Evolutionary conservation across 2,797 vertebrate species (phyloP), one percentile per base, ranked within the genome.

Genomic region (Schizopygopsis pylzovi): DNA sequence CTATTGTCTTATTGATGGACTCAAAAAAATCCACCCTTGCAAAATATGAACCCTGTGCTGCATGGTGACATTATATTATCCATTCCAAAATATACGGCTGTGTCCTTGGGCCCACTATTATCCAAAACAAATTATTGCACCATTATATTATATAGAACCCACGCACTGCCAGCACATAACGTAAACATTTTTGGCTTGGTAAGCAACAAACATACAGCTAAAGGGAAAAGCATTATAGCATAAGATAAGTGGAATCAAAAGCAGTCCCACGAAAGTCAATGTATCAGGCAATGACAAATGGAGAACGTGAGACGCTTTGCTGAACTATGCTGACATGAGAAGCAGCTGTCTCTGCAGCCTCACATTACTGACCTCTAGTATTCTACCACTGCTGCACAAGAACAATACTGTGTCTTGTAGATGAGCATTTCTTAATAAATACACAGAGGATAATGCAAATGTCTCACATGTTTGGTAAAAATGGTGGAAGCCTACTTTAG

Each of bases 251-350:
- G 37, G 37, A 61, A 79, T 43, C 37, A 61, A 43, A 79, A 11
- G n/a, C 56, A 79, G 56, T 45, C 15, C 13, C 5, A 18, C 0
- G 22, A 25, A n/a, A 41, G 54, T 45, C 41, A n/a, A 39, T 25
- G n/a, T 20, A 70, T 70, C 65, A 73, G 83, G 80, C 63, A 67
- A 56, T 86, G 88, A 80, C 84, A 90, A 86, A 89, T 87, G 87
- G 86, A 80, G 72, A 71, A 86, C 41, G 76, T 77, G 67, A 87
- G 52, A 79, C 7, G 78, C 52, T 78, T 77, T 73, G 79, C 67
- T 84, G 39, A 78, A 73, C 73, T 87, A 25, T 47, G 73, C 73
- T 86, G 79, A 75, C 39, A 11, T 78, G 54, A 87, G 81, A 79
- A 72, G 79, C 87, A 90, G 89, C 86, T 87, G 89, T 52, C 83